Evolutionary conservation across 1,140 invertebrate species (phyloP).

Genomic region (Diorhabda carinulata): DNA sequence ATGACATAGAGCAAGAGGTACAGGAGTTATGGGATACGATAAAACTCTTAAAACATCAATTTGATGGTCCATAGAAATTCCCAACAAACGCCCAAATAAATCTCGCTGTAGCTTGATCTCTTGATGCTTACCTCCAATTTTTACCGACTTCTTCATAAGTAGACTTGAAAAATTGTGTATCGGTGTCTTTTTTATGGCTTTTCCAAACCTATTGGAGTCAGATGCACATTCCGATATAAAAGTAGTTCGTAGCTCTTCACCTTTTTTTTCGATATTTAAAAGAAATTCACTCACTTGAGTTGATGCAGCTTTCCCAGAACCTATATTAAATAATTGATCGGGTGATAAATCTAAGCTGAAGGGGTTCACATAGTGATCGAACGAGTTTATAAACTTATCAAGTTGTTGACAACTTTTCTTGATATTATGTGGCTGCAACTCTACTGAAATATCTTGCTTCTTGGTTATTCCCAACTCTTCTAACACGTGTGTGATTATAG

Average conservation of each 20-base stretch:
- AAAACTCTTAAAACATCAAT: conserved; percentile 22
- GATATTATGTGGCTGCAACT: too few species aligned
- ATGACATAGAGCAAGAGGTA: conserved; percentile 36
- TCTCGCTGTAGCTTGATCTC: too few species aligned
- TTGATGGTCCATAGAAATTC: too few species aligned
- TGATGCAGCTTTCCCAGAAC: background rate
- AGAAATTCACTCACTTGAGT: conserved; percentile 28
- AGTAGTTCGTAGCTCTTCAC: conserved; percentile 17
- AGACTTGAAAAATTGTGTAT: conserved; percentile 21
- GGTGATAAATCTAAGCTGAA: too few species aligned
- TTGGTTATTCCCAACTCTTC: background rate
- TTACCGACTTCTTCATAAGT: conserved; percentile 18
- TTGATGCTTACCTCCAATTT: background rate
- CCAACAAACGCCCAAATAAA: conserved; percentile 20
- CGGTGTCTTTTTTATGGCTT: conserved; percentile 21
- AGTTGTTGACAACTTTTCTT: conserved; percentile 17
- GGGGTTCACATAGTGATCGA: conserved; percentile 4
- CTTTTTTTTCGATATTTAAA: conserved; percentile 28
- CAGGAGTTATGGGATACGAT: conserved; percentile 17
- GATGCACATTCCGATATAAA: conserved; percentile 19
- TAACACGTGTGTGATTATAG: conserved; percentile 22
- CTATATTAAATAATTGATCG: too few species aligned
- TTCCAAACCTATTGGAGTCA: conserved; percentile 16
- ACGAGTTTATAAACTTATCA: conserved; percentile 20
- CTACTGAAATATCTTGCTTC: too few species aligned